phyloP scores from a whole-genome alignment of 2,797 vertebrate species.

The Steatocranus sp. region DNA sequence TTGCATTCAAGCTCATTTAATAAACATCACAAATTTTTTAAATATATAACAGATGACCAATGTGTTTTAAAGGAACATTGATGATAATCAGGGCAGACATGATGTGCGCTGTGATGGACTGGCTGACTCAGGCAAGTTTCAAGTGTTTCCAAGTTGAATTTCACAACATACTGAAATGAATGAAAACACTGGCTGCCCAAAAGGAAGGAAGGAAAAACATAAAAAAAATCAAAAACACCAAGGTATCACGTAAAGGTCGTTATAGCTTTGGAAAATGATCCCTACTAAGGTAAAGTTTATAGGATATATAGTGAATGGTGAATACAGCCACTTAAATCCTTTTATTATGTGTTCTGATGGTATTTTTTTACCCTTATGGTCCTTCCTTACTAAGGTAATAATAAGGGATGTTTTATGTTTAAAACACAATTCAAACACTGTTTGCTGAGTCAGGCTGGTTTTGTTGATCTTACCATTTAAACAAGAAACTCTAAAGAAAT shows the following conservation, averaged over 20 bases:
- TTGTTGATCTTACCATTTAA: not conserved
- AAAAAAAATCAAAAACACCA: not conserved
- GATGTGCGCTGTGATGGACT: slow-evolving; percentile 23
- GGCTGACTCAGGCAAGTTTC: not conserved
- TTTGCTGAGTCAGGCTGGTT: not conserved
- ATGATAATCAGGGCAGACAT: slow-evolving; percentile 5
- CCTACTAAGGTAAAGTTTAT: not conserved
- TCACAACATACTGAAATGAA: slow-evolving; percentile 28
- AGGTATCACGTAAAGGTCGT: not conserved
- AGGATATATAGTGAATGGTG: not conserved
- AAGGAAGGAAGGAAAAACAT: not conserved
- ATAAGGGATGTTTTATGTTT: not conserved
- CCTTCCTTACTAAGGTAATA: not conserved
- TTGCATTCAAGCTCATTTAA: not conserved
- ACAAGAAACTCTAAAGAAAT: not conserved
- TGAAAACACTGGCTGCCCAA: slow-evolving; percentile 2
- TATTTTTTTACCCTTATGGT: not conserved
- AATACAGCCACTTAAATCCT: not conserved
- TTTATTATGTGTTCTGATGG: not conserved
- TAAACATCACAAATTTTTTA: not conserved
- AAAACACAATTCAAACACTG: not conserved
- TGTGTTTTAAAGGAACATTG: not conserved
- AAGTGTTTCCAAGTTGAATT: slow-evolving; percentile 25
- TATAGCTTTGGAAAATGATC: slow-evolving; percentile 9
- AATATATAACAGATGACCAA: not conserved